A percentile compares a stretch with the other conserved stretches of the same genome.
Evolutionary conservation across 2,888 invertebrate species (phyloP).

Genomic region (Drosophila hawaiiensis): DNA sequence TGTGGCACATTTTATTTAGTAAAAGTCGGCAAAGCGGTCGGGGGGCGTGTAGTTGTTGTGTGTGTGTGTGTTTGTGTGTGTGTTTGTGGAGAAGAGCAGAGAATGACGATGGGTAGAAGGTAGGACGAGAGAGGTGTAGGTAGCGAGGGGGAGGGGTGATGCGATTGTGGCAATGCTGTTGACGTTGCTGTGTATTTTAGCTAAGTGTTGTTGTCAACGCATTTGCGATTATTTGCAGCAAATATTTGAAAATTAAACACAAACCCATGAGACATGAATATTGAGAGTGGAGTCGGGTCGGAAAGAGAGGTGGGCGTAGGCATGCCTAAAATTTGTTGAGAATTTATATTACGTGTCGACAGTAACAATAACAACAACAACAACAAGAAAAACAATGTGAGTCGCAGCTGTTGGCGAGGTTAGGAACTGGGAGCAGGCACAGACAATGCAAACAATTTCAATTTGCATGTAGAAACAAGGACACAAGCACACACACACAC

Average conservation of each 20-base stretch:
- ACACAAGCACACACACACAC: conserved; percentile 36
- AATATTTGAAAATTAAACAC: conserved; percentile 78
- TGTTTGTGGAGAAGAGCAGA: not conserved
- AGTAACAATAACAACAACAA: conserved; percentile 48
- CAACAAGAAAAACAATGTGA: conserved; percentile 22
- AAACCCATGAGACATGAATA: conserved; percentile 32
- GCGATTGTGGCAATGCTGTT: conserved; percentile 14
- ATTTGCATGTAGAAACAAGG: conserved; percentile 76
- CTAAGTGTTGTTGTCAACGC: conserved; percentile 69
- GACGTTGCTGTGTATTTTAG: conserved; percentile 38
- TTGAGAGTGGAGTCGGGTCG: not conserved
- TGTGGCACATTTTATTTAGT: conserved; percentile 76
- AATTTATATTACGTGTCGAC: conserved; percentile 79
- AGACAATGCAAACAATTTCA: conserved; percentile 80
- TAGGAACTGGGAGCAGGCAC: conserved; percentile 56
- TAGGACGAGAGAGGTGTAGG: too few species aligned
- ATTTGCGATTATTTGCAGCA: conserved; percentile 73
- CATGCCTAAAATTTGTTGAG: conserved; percentile 71
- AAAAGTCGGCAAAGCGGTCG: conserved; percentile 37
- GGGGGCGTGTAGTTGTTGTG: conserved; percentile 25
- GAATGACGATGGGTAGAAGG: not conserved
- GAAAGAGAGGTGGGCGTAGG: conserved; percentile 14
- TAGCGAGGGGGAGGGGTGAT: not conserved
- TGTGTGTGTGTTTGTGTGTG: not conserved
- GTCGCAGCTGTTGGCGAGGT: conserved; percentile 63